Base-by-base conservation (phyloP, 2,888 invertebrate species). In the Drosophila longiperda region DNA sequence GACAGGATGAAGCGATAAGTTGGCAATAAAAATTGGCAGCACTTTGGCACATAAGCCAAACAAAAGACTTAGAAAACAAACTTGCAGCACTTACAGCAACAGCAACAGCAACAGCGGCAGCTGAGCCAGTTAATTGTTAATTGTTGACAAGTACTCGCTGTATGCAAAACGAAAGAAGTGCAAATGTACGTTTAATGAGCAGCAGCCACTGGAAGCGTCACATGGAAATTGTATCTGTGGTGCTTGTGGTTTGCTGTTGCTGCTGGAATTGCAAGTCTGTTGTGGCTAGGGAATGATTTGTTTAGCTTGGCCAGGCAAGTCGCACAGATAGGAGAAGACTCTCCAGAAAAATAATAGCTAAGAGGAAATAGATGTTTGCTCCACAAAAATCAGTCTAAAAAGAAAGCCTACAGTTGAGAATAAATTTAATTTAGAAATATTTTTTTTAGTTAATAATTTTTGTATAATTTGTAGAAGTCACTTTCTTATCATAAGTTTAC, bases 11-110 rank as follows among this genome's bases (percentile, higher is more conserved):
- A 85, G 84, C 85, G 86, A 86, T 86, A 86, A 86, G 86, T 87
- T 85, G 81, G 83, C 88, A 86, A 86, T 87, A 85, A 85, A 87
- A 85, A 85, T 85, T 85, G 84, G 83, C 87, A 85, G 79, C 86
- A 85, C 85, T 87, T 85, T 79, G 83, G 87, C 87, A 87, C 84
- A 87, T 84, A 87, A 72, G 67, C 72, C 76, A 75, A 78, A 78
- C 80, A 77, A 82, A 82, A 82, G 80, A 79, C 82, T 79, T 78
- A 77, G 73, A 75, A 61, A 82, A 77, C 78, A 73, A 83, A 82
- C 83, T 65, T 55, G 36, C 38, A 26, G 65, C 40, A 45, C 45
- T 45, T 8, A 45, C 40, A 36, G 55, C 38, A 52, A 63, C 66
- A 45, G 66, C 64, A 48, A 64, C 54, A 58, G 45, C 32, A 26